A percentile compares a stretch with the other conserved stretches of the same genome.
phyloP scores from a whole-genome alignment of 2,888 invertebrate genomes.

The Carpatolechia fugitivella region DNA sequence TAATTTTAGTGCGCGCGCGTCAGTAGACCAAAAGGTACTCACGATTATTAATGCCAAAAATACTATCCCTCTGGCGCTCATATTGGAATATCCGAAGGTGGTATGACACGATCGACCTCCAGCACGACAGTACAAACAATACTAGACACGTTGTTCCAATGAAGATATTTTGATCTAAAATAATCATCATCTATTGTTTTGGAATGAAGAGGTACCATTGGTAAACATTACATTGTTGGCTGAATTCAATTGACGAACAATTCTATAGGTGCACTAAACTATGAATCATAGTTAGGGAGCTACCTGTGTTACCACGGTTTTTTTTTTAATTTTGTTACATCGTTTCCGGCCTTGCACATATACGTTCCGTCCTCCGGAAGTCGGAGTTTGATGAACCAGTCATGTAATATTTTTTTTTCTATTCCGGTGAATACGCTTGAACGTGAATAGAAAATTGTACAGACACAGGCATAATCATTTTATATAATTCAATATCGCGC shows the following conservation, averaged over 20 bases:
- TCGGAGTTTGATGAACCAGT: too few species aligned
- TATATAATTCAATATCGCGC: too few species aligned
- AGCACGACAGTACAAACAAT: neutral
- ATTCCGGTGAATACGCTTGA: too few species aligned
- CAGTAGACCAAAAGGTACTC: constrained; percentile 10
- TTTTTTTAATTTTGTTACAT: neutral
- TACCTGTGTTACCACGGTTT: too few species aligned
- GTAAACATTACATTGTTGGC: neutral
- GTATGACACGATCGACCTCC: neutral
- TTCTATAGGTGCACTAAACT: too few species aligned
- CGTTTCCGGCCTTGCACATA: too few species aligned
- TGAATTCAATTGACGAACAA: too few species aligned
- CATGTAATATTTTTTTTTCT: too few species aligned
- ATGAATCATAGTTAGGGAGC: too few species aligned
- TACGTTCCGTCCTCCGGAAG: too few species aligned
- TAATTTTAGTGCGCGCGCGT: neutral
- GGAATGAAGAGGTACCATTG: neutral
- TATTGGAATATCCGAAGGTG: neutral
- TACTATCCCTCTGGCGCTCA: neutral
- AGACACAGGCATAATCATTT: too few species aligned
- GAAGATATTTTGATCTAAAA: neutral
- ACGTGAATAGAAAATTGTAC: too few species aligned
- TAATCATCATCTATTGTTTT: neutral
- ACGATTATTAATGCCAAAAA: constrained; percentile 14
- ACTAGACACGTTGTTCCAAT: neutral